Base-by-base conservation (phyloP, 2,113 vertebrate genomes). In the Pycnonotus jocosus region DNA sequence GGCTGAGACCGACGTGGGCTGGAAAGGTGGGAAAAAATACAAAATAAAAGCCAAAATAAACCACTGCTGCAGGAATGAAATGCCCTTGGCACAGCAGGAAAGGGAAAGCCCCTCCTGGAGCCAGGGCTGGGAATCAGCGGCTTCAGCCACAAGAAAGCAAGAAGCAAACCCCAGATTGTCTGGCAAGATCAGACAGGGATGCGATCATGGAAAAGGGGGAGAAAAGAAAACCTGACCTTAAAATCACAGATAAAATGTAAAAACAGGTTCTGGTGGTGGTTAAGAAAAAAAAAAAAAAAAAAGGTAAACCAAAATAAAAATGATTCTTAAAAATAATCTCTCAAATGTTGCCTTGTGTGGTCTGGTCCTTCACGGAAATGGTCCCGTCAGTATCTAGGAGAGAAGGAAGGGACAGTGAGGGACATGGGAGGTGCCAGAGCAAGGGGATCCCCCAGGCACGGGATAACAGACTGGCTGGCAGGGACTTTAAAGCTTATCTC, bases 321-420 rank as follows among this genome's bases (percentile, higher is more conserved):
- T 66, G 6, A 96, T 97, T 88, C 96, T 96, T 82, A 97, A 98
- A 98, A 98, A 98, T 91, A 97, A 98, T 98, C 96, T 96, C 96
- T 97, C 97, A 90, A 97, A 97, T 94, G 96, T 96, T 95, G 94
- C 95, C 97, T 98, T 96, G 97, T 97, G 96, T 97, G 94, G 96
- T 96, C 97, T 98, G 97, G 97, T 98, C 95, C 95, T 96, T 96
- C 96, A 78, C 81, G 74, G 93, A 86, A 72, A 83, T 95, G 97
- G 97, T 97, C 97, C 97, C 97, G 0, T 98, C 95, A 98, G 97
- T 98, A 98, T 97, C 98, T 98, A 85, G 66, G 95, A 89, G 93
- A 88, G 95, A 93, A 95, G 38, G 48, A 62, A 60, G 40, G 45
- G n/a, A 79, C n/a, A 38, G 50, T 96, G 84, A 97, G 88, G 90